Evolutionary conservation across 2,888 invertebrate species (phyloP).

Genomic region (Lottia gigantea): DNA sequence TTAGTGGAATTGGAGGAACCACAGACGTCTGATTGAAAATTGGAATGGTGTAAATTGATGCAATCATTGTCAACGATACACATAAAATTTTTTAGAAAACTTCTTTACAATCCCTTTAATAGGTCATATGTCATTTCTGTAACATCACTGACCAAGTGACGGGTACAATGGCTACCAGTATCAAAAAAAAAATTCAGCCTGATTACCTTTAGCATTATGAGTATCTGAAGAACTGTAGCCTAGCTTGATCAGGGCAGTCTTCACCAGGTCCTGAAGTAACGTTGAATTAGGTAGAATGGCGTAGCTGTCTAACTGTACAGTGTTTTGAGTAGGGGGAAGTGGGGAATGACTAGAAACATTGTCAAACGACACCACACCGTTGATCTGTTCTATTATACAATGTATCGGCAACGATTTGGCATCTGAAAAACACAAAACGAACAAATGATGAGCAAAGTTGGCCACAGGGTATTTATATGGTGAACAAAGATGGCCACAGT

Average conservation of each 20-base stretch:
- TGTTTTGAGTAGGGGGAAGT: constrained; percentile 64
- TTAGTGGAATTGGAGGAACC: too few species aligned
- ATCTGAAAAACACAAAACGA: constrained; percentile 63
- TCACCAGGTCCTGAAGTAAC: constrained; percentile 88
- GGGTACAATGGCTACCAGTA: too few species aligned
- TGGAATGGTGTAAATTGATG: too few species aligned
- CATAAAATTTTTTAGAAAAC: too few species aligned
- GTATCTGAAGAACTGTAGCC: constrained; percentile 79
- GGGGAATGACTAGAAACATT: constrained; percentile 33
- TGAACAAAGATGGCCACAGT: too few species aligned
- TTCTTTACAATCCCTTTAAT: too few species aligned
- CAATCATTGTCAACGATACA: too few species aligned
- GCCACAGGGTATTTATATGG: too few species aligned
- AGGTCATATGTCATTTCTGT: too few species aligned
- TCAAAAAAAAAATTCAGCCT: too few species aligned
- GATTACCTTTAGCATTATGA: constrained; percentile 70
- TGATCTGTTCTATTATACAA: constrained; percentile 86
- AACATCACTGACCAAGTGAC: too few species aligned
- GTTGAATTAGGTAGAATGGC: constrained; percentile 94
- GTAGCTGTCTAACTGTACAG: constrained; percentile 92
- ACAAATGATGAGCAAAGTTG: background rate
- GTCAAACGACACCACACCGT: constrained; percentile 35
- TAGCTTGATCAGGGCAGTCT: constrained; percentile 88
- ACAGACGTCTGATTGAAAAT: too few species aligned
- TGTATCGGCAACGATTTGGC: constrained; percentile 92